Conservation (phyloP, 2,797 vertebrate genomes). For the Rhynchotus rufescens region DNA sequence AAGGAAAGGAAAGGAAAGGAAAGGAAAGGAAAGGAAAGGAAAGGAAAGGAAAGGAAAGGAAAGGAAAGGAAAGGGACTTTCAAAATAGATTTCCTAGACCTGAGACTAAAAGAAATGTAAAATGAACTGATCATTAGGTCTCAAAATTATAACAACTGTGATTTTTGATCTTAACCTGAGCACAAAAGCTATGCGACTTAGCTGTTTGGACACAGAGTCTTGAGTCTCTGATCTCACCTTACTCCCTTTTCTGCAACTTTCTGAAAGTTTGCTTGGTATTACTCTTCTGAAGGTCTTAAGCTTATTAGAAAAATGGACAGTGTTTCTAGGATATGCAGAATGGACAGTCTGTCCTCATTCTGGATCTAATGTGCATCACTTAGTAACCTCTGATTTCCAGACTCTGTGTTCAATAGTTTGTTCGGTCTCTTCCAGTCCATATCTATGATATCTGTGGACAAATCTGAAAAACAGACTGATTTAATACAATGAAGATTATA, state of each 20-base stretch:
- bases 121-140: neutral
- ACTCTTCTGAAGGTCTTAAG: neutral
- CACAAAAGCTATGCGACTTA: neutral
- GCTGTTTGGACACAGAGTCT: neutral
- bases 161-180: neutral
- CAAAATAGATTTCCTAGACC: neutral
- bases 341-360: neutral
- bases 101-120: neutral
- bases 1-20: too few relatives aligned
- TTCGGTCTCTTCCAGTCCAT: neutral
- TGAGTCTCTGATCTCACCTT: fast-evolving
- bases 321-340: neutral
- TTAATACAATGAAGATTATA: neutral
- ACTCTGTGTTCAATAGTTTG: neutral
- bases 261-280: neutral
- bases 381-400: neutral
- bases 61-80: neutral
- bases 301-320: neutral
- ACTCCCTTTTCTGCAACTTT: neutral
- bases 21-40: too few relatives aligned
- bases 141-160: neutral
- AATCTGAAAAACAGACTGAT: neutral
- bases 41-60: too few relatives aligned
- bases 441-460: neutral
- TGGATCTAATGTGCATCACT: neutral